Evolutionary conservation across 2,113 vertebrate species (phyloP).

Genomic region (Mugil cephalus): DNA sequence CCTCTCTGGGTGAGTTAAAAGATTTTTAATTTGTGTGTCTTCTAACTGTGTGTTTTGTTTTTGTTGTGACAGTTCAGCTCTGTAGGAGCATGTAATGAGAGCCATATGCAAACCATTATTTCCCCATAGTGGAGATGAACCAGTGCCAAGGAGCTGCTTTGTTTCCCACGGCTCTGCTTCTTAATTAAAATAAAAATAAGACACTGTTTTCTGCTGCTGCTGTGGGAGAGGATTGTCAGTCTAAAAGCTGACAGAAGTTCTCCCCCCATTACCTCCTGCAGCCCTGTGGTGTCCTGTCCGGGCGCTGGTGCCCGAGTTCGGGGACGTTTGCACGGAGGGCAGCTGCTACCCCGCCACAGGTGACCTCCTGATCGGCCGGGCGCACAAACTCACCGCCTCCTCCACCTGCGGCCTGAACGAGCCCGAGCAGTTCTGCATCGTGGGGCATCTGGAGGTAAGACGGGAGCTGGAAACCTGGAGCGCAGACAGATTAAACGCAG

Average conservation of each 20-base stretch:
- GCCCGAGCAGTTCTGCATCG: constrained; percentile 91
- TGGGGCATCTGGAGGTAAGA: constrained; percentile 91
- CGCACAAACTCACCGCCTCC: constrained; percentile 86
- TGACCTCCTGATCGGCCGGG: constrained; percentile 92
- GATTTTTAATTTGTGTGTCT: background rate
- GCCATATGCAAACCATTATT: constrained; percentile 50
- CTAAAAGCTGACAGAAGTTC: background rate
- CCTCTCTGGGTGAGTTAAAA: constrained; percentile 77
- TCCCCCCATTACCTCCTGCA: constrained; percentile 55
- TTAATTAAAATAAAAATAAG: too few species aligned
- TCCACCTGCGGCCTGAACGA: constrained; percentile 91
- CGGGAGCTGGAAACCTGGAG: background rate
- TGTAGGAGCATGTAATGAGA: constrained; percentile 48
- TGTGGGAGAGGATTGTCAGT: too few species aligned
- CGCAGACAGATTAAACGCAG: too few species aligned
- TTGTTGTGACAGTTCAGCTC: background rate
- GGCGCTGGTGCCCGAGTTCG: constrained; percentile 86
- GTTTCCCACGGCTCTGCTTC: background rate
- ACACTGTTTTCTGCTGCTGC: background rate
- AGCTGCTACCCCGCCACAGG: constrained; percentile 97
- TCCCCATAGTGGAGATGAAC: background rate
- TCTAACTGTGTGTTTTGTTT: too few species aligned
- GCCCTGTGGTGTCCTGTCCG: constrained; percentile 72
- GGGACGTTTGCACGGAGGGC: constrained; percentile 90
- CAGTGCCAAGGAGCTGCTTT: background rate